A percentile compares a stretch with the other conserved stretches of the same genome.
These are phyloP conservation scores for Amphipyra tragopoginis DNA, from an alignment of 2,888 invertebrate genomes.

Conservation along the genomic window DNA sequence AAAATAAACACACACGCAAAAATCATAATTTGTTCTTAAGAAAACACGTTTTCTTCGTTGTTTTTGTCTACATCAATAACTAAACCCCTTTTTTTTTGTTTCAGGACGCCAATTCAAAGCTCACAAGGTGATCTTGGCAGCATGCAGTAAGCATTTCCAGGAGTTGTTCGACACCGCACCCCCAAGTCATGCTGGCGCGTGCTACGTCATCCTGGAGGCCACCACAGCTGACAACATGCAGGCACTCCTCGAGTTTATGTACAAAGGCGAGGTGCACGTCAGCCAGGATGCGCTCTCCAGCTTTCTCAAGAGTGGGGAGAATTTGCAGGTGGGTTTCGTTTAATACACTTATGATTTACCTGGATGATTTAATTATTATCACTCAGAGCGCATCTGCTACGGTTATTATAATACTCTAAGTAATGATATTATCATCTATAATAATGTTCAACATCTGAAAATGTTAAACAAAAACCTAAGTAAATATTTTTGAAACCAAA, in stretches of 20 bases:
- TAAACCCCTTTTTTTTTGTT: constrained; percentile 52
- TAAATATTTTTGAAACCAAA: constrained; percentile 10
- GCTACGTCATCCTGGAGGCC: constrained; percentile 96
- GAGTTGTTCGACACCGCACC: constrained; percentile 97
- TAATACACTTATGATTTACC: neutral
- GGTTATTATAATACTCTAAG: too few species aligned
- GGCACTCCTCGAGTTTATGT: constrained; percentile 97
- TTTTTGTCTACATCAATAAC: neutral
- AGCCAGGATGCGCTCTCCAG: constrained; percentile 97
- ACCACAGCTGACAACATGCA: constrained; percentile 97
- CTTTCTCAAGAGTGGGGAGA: constrained; percentile 97
- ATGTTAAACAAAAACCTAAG: neutral
- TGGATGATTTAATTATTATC: neutral
- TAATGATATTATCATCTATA: too few species aligned
- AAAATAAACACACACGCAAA: too few species aligned
- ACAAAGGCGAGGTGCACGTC: constrained; percentile 98
- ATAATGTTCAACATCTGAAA: neutral
- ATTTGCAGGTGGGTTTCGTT: constrained; percentile 92
- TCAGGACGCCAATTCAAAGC: constrained; percentile 97
- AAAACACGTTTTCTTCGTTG: neutral
- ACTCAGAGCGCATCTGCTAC: too few species aligned
- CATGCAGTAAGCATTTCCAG: constrained; percentile 98
- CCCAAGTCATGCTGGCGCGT: constrained; percentile 93
- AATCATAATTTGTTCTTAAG: neutral
- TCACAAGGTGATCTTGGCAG: constrained; percentile 97